A percentile compares a stretch with the other conserved stretches of the same genome.
These are phyloP conservation scores for Octonoba sinensis DNA, from an alignment of 2,888 invertebrate species.

Conservation along the genomic window DNA sequence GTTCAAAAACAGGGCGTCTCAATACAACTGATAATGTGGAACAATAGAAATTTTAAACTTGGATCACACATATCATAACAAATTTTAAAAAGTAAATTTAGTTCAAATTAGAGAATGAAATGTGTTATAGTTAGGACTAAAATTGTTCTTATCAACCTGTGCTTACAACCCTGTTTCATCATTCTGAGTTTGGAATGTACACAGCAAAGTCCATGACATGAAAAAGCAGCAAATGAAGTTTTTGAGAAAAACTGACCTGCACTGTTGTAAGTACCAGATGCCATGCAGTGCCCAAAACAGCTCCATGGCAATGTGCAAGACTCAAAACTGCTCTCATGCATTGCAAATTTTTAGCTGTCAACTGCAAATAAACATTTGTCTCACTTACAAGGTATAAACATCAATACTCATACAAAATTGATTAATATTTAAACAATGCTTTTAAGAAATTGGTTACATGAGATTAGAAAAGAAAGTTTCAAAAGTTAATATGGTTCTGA, in stretches of 20 bases:
- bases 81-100: too few relatives aligned
- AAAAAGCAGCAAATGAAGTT: background rate
- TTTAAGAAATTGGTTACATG: background rate
- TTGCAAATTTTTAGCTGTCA: slow-evolving; percentile 97
- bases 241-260: slow-evolving; percentile 76
- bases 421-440: background rate
- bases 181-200: too few relatives aligned
- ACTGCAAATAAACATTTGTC: slow-evolving; percentile 69
- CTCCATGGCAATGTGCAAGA: slow-evolving; percentile 92
- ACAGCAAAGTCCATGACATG: too few relatives aligned
- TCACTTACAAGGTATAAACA: background rate
- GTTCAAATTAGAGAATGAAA: too few relatives aligned
- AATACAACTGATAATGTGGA: too few relatives aligned
- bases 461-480: background rate
- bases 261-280: slow-evolving; percentile 94
- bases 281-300: slow-evolving; percentile 93
- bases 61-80: too few relatives aligned
- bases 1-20: too few relatives aligned
- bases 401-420: slow-evolving; percentile 6
- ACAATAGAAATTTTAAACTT: too few relatives aligned
- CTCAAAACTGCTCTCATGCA: slow-evolving; percentile 93
- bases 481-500: too few relatives aligned
- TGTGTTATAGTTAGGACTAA: too few relatives aligned
- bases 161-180: too few relatives aligned
- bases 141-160: too few relatives aligned